Evolutionary conservation across 2,113 vertebrate genomes (phyloP).

Genomic region (Pseudopipra pipra): DNA sequence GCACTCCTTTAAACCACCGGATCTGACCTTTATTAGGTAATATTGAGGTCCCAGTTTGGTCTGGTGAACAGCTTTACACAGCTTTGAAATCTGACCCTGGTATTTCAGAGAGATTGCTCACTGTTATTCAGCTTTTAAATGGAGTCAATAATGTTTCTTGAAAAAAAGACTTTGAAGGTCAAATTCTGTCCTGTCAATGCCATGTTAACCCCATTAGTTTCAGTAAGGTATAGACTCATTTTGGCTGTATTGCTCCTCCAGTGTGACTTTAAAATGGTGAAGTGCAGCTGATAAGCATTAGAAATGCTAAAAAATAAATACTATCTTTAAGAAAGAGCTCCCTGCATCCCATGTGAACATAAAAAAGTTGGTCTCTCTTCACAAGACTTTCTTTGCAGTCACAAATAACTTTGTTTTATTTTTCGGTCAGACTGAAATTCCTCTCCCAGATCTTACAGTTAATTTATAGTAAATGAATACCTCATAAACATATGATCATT

Average conservation of each 20-base stretch:
- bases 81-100: not conserved
- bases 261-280: not conserved
- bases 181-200: not conserved
- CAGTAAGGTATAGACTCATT: not conserved
- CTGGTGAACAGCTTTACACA: not conserved
- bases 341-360: not conserved
- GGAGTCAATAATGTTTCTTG: not conserved
- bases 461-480: not conserved
- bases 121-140: not conserved
- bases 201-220: not conserved
- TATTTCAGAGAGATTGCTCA: not conserved
- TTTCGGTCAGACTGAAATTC: not conserved
- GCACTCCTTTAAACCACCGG: not conserved
- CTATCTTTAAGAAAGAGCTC: not conserved
- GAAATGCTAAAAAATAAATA: not conserved
- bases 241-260: not conserved
- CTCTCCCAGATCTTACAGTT: not conserved
- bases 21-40: not conserved
- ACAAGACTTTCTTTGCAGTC: not conserved
- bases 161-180: not conserved
- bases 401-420: not conserved
- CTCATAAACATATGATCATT: not conserved
- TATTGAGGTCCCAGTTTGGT: not conserved
- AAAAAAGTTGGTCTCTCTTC: not conserved
- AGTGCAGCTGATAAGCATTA: not conserved